Base-by-base conservation (phyloP, 2,888 invertebrate genomes). In the Digitonthophagus gazella region DNA sequence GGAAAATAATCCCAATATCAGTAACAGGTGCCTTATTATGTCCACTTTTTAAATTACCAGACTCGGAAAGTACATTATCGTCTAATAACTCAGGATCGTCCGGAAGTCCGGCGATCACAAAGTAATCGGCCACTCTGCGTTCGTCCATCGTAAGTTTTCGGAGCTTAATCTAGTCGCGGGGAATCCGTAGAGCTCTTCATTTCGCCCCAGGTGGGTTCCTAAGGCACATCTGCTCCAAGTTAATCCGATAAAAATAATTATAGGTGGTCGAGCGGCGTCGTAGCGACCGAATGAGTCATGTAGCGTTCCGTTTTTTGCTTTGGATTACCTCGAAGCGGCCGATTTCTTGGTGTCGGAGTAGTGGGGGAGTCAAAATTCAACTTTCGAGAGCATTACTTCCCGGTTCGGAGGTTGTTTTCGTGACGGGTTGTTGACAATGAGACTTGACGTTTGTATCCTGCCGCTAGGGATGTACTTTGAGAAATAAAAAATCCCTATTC, bases 51-150 rank as follows among this genome's bases (percentile, higher is more conserved):
- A 96, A 87, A 79, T 92, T 92, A 22, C 92, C 91, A 71, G 91
- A 90, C 81, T 93, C 93, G 71, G 93, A 93, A 73, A 87, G 84
- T 71, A 85, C 85, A 75, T 88, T 89, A 76, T 91, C 91, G 80
- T 93, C 92, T 66, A 93, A 85, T 69, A 91, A 85, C 78, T 92
- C 90, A 20, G 92, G 91, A 78, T 91, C 88, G 72, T 93, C 92
- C 14, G 96, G 93, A 81, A 98, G 86, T 20, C 98, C 98, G 80
- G 98, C 97, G 72, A 98, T 94, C 75, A 99, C 97, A 86, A 99
- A 99, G 85, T 98, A 98, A 86, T 99, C 98, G 18, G 96, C 97
- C 72, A 98, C 94, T 83, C 92, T 88, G 79, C 91, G 87, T 78
- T 94, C 94, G 80, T 94, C 94, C 94, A 94, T 94, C 28, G 6